Evolutionary conservation across 1,140 invertebrate genomes (phyloP), one percentile per base, ranked within the genome.

Genomic region (Drosophila sp.): DNA sequence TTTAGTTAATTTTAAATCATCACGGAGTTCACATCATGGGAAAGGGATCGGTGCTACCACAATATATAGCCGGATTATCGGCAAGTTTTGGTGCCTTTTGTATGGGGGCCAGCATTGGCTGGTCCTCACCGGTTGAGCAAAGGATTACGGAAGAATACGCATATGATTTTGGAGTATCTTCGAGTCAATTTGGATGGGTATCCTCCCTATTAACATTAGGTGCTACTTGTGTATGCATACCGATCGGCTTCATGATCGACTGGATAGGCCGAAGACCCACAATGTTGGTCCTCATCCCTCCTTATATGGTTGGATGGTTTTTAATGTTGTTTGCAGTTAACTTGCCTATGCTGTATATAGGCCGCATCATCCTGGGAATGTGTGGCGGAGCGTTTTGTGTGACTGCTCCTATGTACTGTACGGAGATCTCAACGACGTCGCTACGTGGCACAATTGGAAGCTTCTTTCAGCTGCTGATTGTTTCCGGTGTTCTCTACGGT

Each of bases 391-490:
- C 96, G 3, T 94, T 95, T 7, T 97, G 96, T 76, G 94, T 95
- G 1, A 93, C 94, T 3, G 94, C 94, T 0, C 96, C 96, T 1
- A 92, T 96, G 70, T 97, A 97, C 78, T 94, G 95, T 1, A 94
- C 94, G 1, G 96, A 97, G 92, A 96, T 96, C 5, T 93, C 95
- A 0, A 94, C 96, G 68, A 94, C 93, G 25, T 90, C 93, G 1
- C 93, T 96, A 41, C 93, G 96, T 30, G 96, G 96, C 1, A 93
- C 93, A 3, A 91, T 97, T 4, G 96, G 95, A 0, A 94, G 95
- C 7, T 95, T 94, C 62, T 95, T 96, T 64, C 95, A 96, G 80
- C 91, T 97, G 11, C 70, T 84, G 95, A 25, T 96, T 1, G 95
- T 94, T 0, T 80, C 94, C 7, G 96, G 96, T 1, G 94, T 96